Evolutionary conservation across 2,888 invertebrate genomes (phyloP).

Genomic region (Caenorhabditis japonica): DNA sequence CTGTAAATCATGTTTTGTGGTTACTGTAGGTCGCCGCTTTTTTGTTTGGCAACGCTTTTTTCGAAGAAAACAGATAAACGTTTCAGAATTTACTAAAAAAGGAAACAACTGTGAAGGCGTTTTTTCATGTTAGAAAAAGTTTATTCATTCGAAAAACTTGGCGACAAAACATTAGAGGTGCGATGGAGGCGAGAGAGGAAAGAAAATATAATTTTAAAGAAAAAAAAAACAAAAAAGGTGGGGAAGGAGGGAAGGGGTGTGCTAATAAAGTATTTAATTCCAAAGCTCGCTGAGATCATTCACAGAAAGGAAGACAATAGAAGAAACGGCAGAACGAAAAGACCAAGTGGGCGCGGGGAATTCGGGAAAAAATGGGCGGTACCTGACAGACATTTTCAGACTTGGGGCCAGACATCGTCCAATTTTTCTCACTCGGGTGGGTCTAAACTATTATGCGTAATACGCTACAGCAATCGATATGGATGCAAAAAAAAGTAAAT

Average conservation of each 20-base stretch:
- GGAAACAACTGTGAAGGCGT: not conserved
- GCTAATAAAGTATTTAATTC: slow-evolving; percentile 42
- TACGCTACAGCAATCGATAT: slow-evolving; percentile 30
- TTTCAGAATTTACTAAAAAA: slow-evolving; percentile 14
- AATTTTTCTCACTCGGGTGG: slow-evolving; percentile 13
- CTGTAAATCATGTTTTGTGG: not conserved
- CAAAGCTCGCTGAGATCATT: slow-evolving; percentile 56
- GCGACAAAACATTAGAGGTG: slow-evolving; percentile 29
- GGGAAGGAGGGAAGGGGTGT: slow-evolving; percentile 21
- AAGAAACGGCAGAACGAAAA: slow-evolving; percentile 42
- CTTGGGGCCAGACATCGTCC: not conserved
- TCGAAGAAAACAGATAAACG: not conserved
- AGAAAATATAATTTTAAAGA: slow-evolving; percentile 26
- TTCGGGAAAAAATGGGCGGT: slow-evolving; percentile 7
- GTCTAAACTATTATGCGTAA: slow-evolving; percentile 25
- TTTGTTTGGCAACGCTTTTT: not conserved
- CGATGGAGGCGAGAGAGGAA: slow-evolving; percentile 17
- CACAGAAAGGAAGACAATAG: slow-evolving; percentile 52
- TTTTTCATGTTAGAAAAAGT: slow-evolving; percentile 46
- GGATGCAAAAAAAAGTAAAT: slow-evolving; percentile 32
- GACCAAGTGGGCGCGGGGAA: slow-evolving; percentile 36
- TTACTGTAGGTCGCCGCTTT: not conserved
- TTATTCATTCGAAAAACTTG: slow-evolving; percentile 45
- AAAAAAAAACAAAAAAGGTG: slow-evolving; percentile 3
- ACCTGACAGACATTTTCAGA: no score